Base-by-base conservation (phyloP, 2,888 invertebrate genomes). In the Spodoptera picta region DNA sequence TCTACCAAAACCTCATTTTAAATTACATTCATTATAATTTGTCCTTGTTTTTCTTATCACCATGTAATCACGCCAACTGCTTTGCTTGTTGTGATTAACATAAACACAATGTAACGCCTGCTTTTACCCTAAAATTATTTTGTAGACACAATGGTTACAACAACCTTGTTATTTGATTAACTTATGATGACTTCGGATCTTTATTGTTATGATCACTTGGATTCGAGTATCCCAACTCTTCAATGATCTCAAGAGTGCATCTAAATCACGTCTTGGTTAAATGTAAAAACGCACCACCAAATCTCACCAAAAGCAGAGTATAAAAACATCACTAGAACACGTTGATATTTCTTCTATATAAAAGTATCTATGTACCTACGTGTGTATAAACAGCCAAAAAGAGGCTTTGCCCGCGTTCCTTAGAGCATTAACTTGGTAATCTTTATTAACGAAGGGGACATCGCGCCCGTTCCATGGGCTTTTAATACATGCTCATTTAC, bases 381-480 rank as follows among this genome's bases (percentile, higher is more conserved):
- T 47, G 14, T 66, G 60, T 58, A 69, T 45, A 60, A 45, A 57
- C 52, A 69, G 57, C 55, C 55, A 79, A 79, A 77, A 79, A 79
- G 70, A 67, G 72, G 72, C 58, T 70, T 75, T 63, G 54, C 63
- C 58, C 49, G 9, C 62, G 52, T 64, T 70, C 60, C 71, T 74
- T 61, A 61, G 58, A 74, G 78, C 67, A 83, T 83, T 81, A 84
- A 81, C 82, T 78, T 59, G 54, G 79, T 83, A 85, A 85, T 84
- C 85, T 82, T 84, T 85, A 85, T 84, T 85, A 84, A 84, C 79
- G 82, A 76, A 83, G 70, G 73, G 80, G 80, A 67, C 73, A 78
- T 75, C 67, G 74, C 60, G 57, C 64, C 60, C 56, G 45, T 63
- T 61, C 49, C 58, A 69, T 72, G 54, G 63, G 55, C 66, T 60